These are phyloP conservation scores for Elgaria multicarinata DNA, from an alignment of 2,113 vertebrate species.

Conservation along the genomic window DNA sequence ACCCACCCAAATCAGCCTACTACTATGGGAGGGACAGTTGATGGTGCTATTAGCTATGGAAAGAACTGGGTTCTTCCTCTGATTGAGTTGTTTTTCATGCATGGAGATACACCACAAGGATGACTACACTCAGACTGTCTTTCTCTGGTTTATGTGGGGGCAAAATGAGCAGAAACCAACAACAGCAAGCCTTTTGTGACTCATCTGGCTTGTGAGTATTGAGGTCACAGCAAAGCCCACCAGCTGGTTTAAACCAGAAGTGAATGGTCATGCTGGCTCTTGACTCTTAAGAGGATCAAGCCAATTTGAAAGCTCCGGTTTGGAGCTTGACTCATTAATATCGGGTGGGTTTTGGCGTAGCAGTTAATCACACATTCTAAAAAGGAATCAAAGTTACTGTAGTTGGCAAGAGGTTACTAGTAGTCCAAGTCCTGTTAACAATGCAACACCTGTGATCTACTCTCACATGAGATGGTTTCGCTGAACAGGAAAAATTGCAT, in stretches of 20 bases:
- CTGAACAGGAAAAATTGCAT: neutral
- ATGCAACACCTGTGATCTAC: too few species aligned
- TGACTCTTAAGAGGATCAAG: neutral
- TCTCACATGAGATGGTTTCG: neutral
- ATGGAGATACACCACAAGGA: neutral
- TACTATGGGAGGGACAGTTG: neutral
- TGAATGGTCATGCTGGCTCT: neutral
- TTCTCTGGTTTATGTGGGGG: neutral
- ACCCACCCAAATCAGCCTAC: neutral
- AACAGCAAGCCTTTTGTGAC: constrained; percentile 4
- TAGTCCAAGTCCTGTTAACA: neutral
- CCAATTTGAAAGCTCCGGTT: too few species aligned
- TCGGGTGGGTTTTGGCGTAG: too few species aligned
- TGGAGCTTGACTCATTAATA: neutral
- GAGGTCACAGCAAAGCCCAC: constrained; percentile 16
- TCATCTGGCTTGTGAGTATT: neutral
- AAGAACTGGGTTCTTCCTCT: neutral
- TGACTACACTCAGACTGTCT: neutral
- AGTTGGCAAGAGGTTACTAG: neutral
- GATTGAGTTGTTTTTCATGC: neutral
- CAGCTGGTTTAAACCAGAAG: neutral
- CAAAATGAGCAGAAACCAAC: neutral
- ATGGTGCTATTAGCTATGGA: neutral
- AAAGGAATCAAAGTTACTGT: neutral
- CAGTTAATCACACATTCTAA: neutral